Conservation (phyloP, 30 jellyfish, hydroid and myxozoan genomes). For the Chrysaora quinquecirrha region DNA sequence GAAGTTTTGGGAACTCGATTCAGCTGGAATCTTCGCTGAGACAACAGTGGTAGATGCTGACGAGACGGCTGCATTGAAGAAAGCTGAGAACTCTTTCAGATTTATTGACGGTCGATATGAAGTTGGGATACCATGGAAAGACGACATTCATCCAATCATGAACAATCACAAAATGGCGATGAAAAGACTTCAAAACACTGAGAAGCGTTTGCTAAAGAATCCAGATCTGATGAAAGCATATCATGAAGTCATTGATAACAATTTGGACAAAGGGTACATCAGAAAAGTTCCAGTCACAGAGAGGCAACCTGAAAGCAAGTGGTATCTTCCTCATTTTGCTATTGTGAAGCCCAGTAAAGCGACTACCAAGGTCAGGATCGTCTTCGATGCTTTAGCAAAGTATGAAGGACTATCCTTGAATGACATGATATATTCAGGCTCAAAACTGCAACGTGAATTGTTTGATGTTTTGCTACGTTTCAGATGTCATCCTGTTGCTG, state of each 20-base stretch:
- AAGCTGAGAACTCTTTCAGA: constrained; percentile 9
- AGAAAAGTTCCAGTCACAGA: neutral
- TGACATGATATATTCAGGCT: constrained; percentile 43
- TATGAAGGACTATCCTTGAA: constrained; percentile 32
- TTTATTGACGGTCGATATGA: constrained; percentile 44
- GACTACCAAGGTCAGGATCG: constrained; percentile 21
- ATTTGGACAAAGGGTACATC: constrained; percentile 20
- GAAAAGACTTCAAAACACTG: constrained; percentile 28
- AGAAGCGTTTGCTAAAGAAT: constrained; percentile 32
- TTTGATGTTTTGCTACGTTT: too few species aligned
- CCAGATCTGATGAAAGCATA: constrained; percentile 20
- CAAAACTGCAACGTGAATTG: constrained; percentile 36
- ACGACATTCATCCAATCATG: neutral
- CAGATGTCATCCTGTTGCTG: constrained; percentile 58
- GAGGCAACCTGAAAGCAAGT: neutral
- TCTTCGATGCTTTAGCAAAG: too few species aligned
- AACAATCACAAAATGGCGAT: constrained; percentile 40
- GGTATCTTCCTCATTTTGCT: constrained; percentile 37
- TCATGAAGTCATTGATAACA: constrained; percentile 1
- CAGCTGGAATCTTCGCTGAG: neutral
- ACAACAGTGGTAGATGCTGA: neutral
- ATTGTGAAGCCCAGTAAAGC: neutral
- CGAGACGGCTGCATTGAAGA: constrained; percentile 16
- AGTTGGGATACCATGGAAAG: constrained; percentile 38
- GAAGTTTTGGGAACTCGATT: constrained; percentile 9